Conservation (phyloP, 2,888 invertebrate species). For the Caenorhabditis sp. region DNA sequence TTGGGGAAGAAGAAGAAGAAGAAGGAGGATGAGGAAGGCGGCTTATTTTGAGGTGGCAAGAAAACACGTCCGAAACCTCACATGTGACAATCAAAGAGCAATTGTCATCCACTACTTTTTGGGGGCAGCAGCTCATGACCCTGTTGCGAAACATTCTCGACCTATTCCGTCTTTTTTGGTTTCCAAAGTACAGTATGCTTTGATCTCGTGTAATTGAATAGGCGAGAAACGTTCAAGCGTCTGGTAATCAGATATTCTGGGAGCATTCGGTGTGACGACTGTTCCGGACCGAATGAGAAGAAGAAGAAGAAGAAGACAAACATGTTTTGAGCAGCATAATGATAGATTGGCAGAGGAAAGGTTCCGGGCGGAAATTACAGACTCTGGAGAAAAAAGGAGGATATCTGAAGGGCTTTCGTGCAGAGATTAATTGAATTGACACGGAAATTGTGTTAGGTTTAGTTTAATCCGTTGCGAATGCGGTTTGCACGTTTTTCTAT, state of each 20-base stretch:
- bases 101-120: conserved; percentile 29
- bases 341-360: not conserved
- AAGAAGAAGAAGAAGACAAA: not conserved
- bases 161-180: too few relatives aligned
- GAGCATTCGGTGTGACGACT: too few relatives aligned
- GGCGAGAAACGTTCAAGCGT: too few relatives aligned
- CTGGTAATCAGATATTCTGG: too few relatives aligned
- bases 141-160: too few relatives aligned
- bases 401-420: conserved; percentile 13
- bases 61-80: conserved; percentile 18
- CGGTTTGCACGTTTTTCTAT: conserved; percentile 3
- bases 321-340: not conserved
- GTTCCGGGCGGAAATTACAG: not conserved
- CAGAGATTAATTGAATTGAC: conserved; percentile 42
- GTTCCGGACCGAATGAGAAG: too few relatives aligned
- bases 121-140: not conserved
- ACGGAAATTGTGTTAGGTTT: conserved; percentile 5
- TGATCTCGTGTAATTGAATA: too few relatives aligned
- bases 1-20: conserved; percentile 9
- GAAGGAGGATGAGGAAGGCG: not conserved
- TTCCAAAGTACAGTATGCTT: too few relatives aligned
- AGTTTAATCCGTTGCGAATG: not conserved
- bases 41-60: conserved; percentile 29
- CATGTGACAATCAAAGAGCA: conserved; percentile 52
- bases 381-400: too few relatives aligned